Percentiles rank a stretch among this genome's conserved stretches.
These are phyloP conservation scores for Noctilio leporinus DNA, from an alignment of 2,113 vertebrate genomes.

Conservation along the genomic window DNA sequence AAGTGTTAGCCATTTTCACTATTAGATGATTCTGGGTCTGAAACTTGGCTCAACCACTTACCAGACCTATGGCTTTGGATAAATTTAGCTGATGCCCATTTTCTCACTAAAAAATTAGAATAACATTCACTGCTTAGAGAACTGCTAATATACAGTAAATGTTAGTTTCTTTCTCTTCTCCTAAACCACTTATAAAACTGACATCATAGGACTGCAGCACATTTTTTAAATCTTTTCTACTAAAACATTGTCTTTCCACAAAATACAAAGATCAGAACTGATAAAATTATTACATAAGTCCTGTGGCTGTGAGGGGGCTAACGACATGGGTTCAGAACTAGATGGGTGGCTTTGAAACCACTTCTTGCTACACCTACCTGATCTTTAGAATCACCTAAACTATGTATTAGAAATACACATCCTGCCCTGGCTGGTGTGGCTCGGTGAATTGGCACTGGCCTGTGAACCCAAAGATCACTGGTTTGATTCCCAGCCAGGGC, in stretches of 20 bases:
- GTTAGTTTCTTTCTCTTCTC: background rate
- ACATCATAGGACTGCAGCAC: background rate
- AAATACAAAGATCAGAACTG: constrained; percentile 32
- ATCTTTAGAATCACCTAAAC: background rate
- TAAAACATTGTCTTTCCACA: constrained; percentile 1
- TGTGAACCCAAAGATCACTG: no score
- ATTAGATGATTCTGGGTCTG: background rate
- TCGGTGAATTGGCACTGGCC: no score
- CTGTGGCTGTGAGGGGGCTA: background rate
- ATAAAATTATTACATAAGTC: background rate
- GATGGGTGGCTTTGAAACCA: background rate
- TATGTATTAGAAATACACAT: background rate
- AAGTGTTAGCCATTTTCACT: background rate
- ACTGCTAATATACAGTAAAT: background rate
- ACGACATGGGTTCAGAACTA: background rate
- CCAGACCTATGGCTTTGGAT: background rate
- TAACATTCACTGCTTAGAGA: background rate
- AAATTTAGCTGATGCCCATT: background rate
- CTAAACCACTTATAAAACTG: background rate
- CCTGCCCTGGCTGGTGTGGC: no score
- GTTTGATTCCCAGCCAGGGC: no score
- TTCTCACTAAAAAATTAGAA: background rate
- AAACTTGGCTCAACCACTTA: background rate
- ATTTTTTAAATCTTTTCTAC: constrained; percentile 4
- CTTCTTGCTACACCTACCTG: background rate